A percentile compares a stretch with the other conserved stretches of the same genome.
These are phyloP conservation scores for Chrysocyon brachyurus DNA, from an alignment of 2,797 vertebrate species.

Conservation along the genomic window DNA sequence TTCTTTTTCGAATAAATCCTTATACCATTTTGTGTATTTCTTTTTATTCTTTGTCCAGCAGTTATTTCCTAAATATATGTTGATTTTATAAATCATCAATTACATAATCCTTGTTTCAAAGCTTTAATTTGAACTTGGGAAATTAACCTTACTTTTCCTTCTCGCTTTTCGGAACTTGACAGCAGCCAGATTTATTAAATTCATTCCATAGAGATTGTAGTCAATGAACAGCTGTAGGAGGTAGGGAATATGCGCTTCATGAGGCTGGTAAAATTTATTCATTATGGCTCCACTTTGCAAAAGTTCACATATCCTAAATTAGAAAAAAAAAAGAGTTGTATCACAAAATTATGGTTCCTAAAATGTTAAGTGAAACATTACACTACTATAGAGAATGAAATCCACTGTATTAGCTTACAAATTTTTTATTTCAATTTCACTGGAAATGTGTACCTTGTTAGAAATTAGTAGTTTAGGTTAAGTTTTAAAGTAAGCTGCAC, in stretches of 20 bases:
- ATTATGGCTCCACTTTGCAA: slow-evolving; percentile 98
- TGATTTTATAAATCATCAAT: slow-evolving; percentile 49
- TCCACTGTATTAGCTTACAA: not conserved
- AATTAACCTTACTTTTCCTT: slow-evolving; percentile 91
- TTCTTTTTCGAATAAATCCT: not conserved
- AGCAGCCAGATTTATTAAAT: slow-evolving; percentile 95
- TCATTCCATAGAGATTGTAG: slow-evolving; percentile 99
- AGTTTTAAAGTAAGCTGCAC: slow-evolving; percentile 54
- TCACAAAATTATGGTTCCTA: slow-evolving; percentile 54
- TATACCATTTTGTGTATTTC: not conserved
- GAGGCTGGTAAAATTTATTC: slow-evolving; percentile 98
- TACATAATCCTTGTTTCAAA: slow-evolving; percentile 45
- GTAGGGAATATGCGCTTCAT: slow-evolving; percentile 98
- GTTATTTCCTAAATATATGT: slow-evolving; percentile 40
- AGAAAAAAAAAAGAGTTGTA: slow-evolving; percentile 68
- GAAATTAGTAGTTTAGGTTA: slow-evolving; percentile 64
- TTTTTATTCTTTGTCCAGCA: slow-evolving; percentile 7
- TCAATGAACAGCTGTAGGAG: slow-evolving; percentile 99
- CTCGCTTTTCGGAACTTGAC: slow-evolving; percentile 95
- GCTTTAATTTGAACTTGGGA: slow-evolving; percentile 65
- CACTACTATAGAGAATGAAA: slow-evolving; percentile 51
- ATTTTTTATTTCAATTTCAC: slow-evolving; percentile 57
- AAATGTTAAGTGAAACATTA: slow-evolving; percentile 65
- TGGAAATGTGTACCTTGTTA: slow-evolving; percentile 58
- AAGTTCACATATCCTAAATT: slow-evolving; percentile 96